These are phyloP conservation scores for Lepidothrix coronata DNA, from an alignment of 2,113 vertebrate species.

Conservation along the genomic window DNA sequence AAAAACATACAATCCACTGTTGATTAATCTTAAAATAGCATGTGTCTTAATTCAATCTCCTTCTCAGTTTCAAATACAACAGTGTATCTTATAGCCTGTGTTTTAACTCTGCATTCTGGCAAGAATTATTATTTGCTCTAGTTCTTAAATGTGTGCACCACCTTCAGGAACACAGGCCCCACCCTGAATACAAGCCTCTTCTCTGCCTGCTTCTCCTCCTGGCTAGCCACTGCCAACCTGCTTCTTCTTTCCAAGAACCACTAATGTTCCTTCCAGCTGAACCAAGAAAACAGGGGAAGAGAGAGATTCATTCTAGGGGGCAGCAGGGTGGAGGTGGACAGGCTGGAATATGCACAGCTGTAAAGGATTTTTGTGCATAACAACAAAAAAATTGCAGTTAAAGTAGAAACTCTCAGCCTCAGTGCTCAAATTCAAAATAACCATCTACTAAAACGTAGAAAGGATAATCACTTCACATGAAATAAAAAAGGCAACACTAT, in stretches of 20 bases:
- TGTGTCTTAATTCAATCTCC: not conserved
- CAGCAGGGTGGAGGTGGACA: conserved; percentile 47
- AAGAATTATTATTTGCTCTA: conserved; percentile 40
- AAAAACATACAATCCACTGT: not conserved
- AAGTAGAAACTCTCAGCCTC: not conserved
- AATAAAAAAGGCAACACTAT: conserved; percentile 8
- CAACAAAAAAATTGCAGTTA: not conserved
- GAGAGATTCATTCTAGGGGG: not conserved
- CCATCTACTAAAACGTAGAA: not conserved
- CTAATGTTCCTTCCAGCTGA: conserved; percentile 19
- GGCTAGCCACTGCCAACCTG: conserved; percentile 43
- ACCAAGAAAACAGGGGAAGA: not conserved
- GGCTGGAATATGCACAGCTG: conserved; percentile 11
- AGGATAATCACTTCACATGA: not conserved
- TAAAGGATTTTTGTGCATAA: conserved; percentile 13
- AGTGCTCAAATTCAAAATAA: not conserved
- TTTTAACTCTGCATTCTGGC: not conserved
- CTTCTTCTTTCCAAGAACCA: conserved; percentile 67
- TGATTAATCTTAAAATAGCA: not conserved
- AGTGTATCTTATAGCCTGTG: not conserved
- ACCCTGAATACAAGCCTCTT: conserved; percentile 66
- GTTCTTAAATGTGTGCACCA: conserved; percentile 26
- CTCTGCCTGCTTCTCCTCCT: conserved; percentile 31
- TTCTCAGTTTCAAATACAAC: not conserved
- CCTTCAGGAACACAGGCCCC: conserved; percentile 65